Base-by-base conservation (phyloP, 2,113 vertebrate species). In the Hyperopisus bebe region DNA sequence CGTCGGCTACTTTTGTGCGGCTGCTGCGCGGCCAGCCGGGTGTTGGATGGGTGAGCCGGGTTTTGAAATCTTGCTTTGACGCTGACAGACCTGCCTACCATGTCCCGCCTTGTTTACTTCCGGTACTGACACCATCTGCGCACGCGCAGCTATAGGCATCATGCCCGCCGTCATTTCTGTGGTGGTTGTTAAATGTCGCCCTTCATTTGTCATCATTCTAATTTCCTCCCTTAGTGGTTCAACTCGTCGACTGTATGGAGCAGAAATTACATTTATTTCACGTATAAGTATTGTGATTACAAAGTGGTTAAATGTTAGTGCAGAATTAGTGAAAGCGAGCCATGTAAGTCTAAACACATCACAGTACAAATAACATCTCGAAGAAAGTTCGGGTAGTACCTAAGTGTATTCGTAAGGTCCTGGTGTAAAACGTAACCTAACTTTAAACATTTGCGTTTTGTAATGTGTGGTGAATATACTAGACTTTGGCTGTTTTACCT, bases 71-170 rank as follows among this genome's bases (percentile, higher is more conserved):
- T 51, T 42, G 47, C 31, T 50, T 89, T 89, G 88, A 80, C 70
- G 50, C n/a, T 47, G 82, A 53, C 44, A 84, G 82, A 47, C 82
- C 82, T 47, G 74, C 35, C 74, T 24, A 39, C 88, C 70, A 53
- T 39, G 62, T 58, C 39, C 42, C 88, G 51, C 50, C 39, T 58
- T 89, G 80, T 84, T 89, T 89, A 89, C 83, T 89, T 89, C 89
- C 89, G 89, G 77, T 62, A 50, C 2, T 15, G 21, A 83, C 19
- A 62, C 47, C 11, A 39, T 58, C 39, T 89, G 48, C 88, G 70
- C 88, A 89, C 82, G 88, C 13, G 17, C 70, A n/a, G 10, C 2
- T 24, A 15, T 15, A 44, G 0, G 19, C 39, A 39, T 21, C 35
- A 15, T 19, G 74, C 42, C 74, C 17, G 35, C 35, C 5, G 31